A percentile compares a stretch with the other conserved stretches of the same genome.
These are phyloP conservation scores for Musca vetustissima DNA, from an alignment of 1,140 invertebrate species.

Conservation along the genomic window DNA sequence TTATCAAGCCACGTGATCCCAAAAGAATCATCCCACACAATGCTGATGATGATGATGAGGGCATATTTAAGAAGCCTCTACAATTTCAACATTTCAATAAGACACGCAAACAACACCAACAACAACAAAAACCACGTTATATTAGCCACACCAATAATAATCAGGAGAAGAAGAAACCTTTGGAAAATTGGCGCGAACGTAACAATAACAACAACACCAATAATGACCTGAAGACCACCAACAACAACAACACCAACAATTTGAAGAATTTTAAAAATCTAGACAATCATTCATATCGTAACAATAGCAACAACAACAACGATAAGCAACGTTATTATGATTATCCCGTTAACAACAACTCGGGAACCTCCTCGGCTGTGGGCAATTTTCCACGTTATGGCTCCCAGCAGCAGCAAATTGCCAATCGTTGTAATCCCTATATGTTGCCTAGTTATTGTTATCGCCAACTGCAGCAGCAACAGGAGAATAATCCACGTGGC, in stretches of 20 bases:
- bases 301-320: no score
- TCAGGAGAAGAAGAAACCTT: slow-evolving; percentile 37
- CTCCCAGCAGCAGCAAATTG: slow-evolving; percentile 13
- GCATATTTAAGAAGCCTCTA: no score
- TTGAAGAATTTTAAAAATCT: slow-evolving; percentile 18
- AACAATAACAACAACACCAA: slow-evolving; percentile 29
- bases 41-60: no score
- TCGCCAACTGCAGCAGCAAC: slow-evolving; percentile 6
- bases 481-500: slow-evolving; percentile 1
- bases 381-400: slow-evolving; percentile 16
- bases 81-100: no score
- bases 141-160: background rate
- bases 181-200: slow-evolving; percentile 52
- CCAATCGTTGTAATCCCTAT: slow-evolving; percentile 29
- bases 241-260: slow-evolving; percentile 10
- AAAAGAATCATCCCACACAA: no score
- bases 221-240: background rate
- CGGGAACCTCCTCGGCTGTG: slow-evolving; percentile 9
- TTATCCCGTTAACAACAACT: slow-evolving; percentile 30
- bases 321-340: slow-evolving; percentile 49
- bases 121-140: slow-evolving; percentile 20
- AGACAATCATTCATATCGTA: slow-evolving; percentile 34
- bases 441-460: slow-evolving; percentile 7
- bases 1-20: no score
- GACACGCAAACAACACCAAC: slow-evolving; percentile 30